phyloP scores from a whole-genome alignment of 2,888 invertebrate genomes.

The Heliconius sara region DNA sequence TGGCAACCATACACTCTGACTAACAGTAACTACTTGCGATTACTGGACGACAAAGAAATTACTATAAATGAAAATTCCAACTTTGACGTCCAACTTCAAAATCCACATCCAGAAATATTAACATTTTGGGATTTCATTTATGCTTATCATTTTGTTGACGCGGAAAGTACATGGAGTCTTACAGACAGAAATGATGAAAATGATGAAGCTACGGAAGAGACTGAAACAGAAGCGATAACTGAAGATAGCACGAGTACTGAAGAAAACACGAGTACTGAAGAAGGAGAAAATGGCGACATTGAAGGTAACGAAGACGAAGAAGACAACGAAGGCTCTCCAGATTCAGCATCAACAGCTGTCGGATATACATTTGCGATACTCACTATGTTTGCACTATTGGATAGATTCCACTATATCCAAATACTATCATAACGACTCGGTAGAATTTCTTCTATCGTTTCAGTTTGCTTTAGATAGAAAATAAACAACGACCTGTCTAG shows the following conservation, averaged over 20 bases:
- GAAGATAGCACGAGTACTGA: constrained; percentile 38
- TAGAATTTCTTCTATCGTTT: constrained; percentile 50
- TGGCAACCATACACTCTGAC: constrained; percentile 65
- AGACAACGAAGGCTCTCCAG: constrained; percentile 42
- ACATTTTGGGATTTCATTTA: constrained; percentile 71
- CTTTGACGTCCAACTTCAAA: constrained; percentile 57
- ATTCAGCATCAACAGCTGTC: constrained; percentile 64
- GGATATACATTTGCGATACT: constrained; percentile 68
- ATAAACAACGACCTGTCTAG: neutral
- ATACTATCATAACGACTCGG: constrained; percentile 57
- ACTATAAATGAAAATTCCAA: constrained; percentile 47
- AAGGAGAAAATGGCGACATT: constrained; percentile 30
- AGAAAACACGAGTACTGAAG: constrained; percentile 35
- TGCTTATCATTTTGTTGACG: constrained; percentile 64
- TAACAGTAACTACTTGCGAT: constrained; percentile 56
- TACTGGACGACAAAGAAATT: constrained; percentile 60
- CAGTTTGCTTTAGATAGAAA: constrained; percentile 2
- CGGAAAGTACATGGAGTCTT: constrained; percentile 62
- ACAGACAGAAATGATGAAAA: constrained; percentile 56
- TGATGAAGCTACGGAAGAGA: constrained; percentile 41
- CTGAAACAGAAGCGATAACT: constrained; percentile 33
- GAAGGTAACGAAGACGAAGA: constrained; percentile 46
- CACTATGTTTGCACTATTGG: constrained; percentile 60
- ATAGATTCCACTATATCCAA: constrained; percentile 59
- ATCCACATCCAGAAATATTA: constrained; percentile 61